Evolutionary conservation across 2,113 vertebrate species (phyloP).

Genomic region (Sula dactylatra): DNA sequence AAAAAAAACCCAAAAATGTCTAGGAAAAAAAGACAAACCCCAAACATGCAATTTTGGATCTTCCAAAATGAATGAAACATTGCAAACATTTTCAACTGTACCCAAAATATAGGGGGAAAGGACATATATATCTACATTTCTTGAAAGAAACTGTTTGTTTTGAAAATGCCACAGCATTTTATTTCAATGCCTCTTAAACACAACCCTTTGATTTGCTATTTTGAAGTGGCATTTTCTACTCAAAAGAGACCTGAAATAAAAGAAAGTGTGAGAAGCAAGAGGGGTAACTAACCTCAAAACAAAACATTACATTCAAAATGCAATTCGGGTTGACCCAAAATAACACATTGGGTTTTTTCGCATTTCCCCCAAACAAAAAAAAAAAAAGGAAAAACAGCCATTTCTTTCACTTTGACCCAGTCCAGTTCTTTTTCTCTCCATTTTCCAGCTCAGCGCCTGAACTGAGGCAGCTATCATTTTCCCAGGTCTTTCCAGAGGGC

Average conservation of each 20-base stretch:
- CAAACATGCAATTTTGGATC: not conserved
- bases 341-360: not conserved
- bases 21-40: not conserved
- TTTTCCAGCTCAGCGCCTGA: not conserved
- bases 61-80: not conserved
- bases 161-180: constrained; percentile 8
- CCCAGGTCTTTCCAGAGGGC: not conserved
- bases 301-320: constrained; percentile 19
- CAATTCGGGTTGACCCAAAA: not conserved
- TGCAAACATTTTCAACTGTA: not conserved
- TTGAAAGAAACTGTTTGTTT: not conserved
- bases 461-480: not conserved
- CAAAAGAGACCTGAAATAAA: constrained; percentile 16
- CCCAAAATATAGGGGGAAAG: not conserved
- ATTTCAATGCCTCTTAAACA: not conserved
- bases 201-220: constrained; percentile 27
- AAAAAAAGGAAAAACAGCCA: not conserved
- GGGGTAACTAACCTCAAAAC: constrained; percentile 17
- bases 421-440: not conserved
- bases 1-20: not conserved
- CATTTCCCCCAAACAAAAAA: not conserved
- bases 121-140: not conserved
- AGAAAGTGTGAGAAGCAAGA: constrained; percentile 32
- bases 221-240: constrained; percentile 16
- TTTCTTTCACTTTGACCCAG: not conserved